Conservation (phyloP, 2,888 invertebrate species). For the Acronicta aceris region DNA sequence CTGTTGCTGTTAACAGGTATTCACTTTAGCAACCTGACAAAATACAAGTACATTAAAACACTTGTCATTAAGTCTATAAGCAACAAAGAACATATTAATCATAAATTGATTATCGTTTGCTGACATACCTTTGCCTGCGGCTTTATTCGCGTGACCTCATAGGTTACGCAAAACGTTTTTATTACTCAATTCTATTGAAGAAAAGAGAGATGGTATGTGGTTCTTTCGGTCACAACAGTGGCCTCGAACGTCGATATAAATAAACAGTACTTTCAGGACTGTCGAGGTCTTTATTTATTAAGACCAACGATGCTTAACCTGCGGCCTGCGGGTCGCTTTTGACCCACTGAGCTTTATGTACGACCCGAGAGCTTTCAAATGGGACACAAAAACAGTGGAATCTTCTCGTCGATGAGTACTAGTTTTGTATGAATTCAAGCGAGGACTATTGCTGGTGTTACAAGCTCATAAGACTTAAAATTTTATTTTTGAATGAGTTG, state of each 20-base stretch:
- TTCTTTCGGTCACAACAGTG: constrained; percentile 2
- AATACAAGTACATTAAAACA: neutral
- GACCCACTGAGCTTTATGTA: neutral
- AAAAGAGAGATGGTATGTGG: constrained; percentile 28
- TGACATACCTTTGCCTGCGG: constrained; percentile 30
- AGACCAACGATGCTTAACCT: neutral
- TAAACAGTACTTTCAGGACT: neutral
- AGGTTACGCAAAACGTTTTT: constrained; percentile 43
- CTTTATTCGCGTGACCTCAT: constrained; percentile 30
- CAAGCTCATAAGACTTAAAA: neutral
- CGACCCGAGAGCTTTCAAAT: constrained; percentile 1
- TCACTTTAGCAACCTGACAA: neutral
- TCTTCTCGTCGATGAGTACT: neutral
- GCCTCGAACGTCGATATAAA: constrained; percentile 2
- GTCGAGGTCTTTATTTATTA: neutral
- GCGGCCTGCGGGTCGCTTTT: neutral
- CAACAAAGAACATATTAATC: constrained; percentile 39
- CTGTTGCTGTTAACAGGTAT: neutral
- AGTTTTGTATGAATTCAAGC: neutral
- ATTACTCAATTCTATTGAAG: constrained; percentile 34
- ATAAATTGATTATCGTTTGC: constrained; percentile 35
- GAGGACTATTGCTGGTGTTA: neutral
- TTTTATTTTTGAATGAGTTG: too few species aligned
- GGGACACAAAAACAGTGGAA: neutral
- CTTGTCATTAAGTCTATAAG: constrained; percentile 32